Percentiles rank a stretch among this genome's conserved stretches.
Conservation (phyloP, 2,113 vertebrate species). For the Gymnogyps californianus region DNA sequence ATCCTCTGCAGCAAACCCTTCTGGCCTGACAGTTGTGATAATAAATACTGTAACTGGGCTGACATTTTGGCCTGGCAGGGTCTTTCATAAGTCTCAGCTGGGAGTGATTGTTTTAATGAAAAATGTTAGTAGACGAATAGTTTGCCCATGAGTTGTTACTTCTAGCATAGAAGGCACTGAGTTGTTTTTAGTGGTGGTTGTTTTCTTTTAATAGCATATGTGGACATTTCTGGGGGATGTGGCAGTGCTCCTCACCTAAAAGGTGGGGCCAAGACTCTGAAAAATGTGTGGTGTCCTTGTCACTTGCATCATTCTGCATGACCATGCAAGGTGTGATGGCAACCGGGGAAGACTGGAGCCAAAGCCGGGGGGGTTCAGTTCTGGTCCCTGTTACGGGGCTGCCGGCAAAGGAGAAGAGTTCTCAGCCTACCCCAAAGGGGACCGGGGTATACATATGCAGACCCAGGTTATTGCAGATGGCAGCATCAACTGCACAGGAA, state of each 20-base stretch:
- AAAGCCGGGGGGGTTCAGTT: not conserved
- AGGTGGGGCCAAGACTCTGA: not conserved
- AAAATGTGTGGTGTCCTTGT: not conserved
- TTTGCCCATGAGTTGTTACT: constrained; percentile 13
- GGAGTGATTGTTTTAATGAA: constrained; percentile 29
- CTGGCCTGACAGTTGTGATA: constrained; percentile 39
- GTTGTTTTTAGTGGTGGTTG: not conserved
- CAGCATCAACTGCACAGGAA: not conserved
- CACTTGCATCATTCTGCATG: not conserved
- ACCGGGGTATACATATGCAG: not conserved
- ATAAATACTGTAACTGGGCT: not conserved
- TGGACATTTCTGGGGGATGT: not conserved
- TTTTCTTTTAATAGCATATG: not conserved
- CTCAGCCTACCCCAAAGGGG: not conserved
- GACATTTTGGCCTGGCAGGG: not conserved
- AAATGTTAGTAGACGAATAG: constrained; percentile 23
- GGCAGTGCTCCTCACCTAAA: not conserved
- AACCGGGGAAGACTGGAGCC: not conserved
- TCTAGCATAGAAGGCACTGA: not conserved
- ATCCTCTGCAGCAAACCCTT: constrained; percentile 3
- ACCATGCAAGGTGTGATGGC: not conserved
- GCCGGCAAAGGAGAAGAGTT: not conserved
- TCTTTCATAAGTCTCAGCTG: not conserved
- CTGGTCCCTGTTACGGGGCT: not conserved
- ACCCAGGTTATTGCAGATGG: not conserved